Conservation (phyloP, 1,140 invertebrate species). For the Drosophila elegans region DNA sequence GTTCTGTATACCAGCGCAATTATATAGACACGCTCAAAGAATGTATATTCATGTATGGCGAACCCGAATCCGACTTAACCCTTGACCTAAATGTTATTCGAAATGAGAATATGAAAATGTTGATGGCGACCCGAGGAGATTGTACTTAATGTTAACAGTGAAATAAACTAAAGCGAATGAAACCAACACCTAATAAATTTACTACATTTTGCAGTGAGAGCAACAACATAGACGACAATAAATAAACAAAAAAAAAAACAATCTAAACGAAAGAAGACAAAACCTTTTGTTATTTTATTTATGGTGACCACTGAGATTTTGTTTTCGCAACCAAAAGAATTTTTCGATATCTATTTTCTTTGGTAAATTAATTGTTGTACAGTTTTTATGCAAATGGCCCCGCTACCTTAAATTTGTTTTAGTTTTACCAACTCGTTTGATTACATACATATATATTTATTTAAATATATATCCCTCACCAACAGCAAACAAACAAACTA, state of each 20-base stretch:
- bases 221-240: constrained; percentile 70
- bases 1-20: constrained; percentile 64
- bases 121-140: constrained; percentile 25
- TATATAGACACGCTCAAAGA: constrained; percentile 33
- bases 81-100: constrained; percentile 44
- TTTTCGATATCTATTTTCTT: constrained; percentile 45
- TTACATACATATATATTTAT: constrained; percentile 26
- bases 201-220: constrained; percentile 69
- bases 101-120: constrained; percentile 23
- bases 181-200: constrained; percentile 58
- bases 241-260: constrained; percentile 56
- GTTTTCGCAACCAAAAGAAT: constrained; percentile 83
- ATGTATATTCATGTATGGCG: constrained; percentile 22
- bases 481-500: constrained; percentile 25
- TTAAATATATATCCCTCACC: constrained; percentile 24
- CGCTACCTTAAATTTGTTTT: constrained; percentile 84
- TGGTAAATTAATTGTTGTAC: constrained; percentile 71
- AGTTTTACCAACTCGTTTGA: constrained; percentile 54
- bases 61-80: constrained; percentile 17
- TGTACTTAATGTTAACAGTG: constrained; percentile 69
- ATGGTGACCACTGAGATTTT: constrained; percentile 52
- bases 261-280: constrained; percentile 34
- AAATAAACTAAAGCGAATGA: constrained; percentile 54
- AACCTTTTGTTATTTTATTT: constrained; percentile 58
- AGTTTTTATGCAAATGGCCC: constrained; percentile 80